Evolutionary conservation across 1,140 invertebrate species (phyloP).

Genomic region (Doryteuthis pealeii): DNA sequence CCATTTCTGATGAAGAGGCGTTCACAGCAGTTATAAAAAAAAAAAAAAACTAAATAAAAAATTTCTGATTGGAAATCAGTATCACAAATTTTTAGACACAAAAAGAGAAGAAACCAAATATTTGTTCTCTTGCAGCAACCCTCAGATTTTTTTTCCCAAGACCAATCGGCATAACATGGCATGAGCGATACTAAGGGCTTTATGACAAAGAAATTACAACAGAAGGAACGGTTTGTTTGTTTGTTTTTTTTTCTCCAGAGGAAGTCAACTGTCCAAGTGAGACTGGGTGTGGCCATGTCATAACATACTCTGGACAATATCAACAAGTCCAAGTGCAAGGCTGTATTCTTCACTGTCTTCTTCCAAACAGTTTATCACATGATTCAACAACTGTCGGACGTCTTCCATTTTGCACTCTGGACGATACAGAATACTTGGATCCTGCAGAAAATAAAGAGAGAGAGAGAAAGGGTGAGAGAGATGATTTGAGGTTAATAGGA

Average conservation of each 20-base stretch:
- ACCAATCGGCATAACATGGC: neutral
- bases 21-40: neutral
- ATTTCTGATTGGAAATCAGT: too few relatives aligned
- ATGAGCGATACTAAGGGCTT: neutral
- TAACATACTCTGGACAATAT: neutral
- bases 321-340: neutral
- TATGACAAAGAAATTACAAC: neutral
- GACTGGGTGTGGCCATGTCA: neutral
- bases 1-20: too few relatives aligned
- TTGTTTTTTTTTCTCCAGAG: neutral
- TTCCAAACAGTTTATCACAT: constrained; percentile 1
- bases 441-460: neutral
- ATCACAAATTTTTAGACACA: too few relatives aligned
- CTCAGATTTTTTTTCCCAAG: neutral
- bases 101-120: too few relatives aligned
- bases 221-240: neutral
- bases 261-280: neutral
- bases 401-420: neutral
- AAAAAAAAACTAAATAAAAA: too few relatives aligned
- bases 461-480: too few relatives aligned
- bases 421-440: neutral
- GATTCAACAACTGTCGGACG: neutral
- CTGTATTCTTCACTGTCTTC: neutral
- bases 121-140: too few relatives aligned
- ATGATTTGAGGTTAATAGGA: neutral